A percentile compares a stretch with the other conserved stretches of the same genome.
Evolutionary conservation across 2,113 vertebrate genomes (phyloP).

Genomic region (Chaenogobius annularis): DNA sequence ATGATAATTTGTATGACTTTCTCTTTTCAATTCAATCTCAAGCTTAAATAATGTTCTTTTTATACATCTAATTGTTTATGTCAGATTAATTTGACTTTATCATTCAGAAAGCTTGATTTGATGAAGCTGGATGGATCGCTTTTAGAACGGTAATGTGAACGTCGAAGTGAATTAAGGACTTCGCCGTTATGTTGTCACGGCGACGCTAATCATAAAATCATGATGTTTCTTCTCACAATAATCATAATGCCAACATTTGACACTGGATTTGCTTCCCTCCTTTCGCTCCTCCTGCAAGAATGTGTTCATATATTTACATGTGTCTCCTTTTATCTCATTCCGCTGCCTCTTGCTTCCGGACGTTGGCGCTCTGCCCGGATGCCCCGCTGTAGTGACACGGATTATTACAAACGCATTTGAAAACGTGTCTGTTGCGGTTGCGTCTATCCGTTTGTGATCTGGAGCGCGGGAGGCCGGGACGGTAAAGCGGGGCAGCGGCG

Average conservation of each 20-base stretch:
- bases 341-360: slow-evolving; percentile 38
- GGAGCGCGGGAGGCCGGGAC: not conserved
- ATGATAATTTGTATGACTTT: no score
- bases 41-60: no score
- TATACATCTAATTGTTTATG: no score
- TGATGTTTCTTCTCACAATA: not conserved
- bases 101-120: not conserved
- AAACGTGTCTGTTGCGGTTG: slow-evolving; percentile 5
- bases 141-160: no score
- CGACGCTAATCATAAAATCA: no score
- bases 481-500: slow-evolving; percentile 16
- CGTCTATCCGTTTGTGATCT: slow-evolving; percentile 18
- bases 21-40: no score
- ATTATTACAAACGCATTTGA: slow-evolving; percentile 36
- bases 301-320: not conserved
- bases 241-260: not conserved
- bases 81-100: not conserved
- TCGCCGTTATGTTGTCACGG: no score
- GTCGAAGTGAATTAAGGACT: no score
- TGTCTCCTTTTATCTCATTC: slow-evolving; percentile 4
- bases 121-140: not conserved
- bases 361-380: slow-evolving; percentile 41
- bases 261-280: not conserved
- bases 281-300: not conserved
- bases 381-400: slow-evolving; percentile 35